phyloP scores from a whole-genome alignment of 23 tunicate genomes.

The Phallusia fumigata region DNA sequence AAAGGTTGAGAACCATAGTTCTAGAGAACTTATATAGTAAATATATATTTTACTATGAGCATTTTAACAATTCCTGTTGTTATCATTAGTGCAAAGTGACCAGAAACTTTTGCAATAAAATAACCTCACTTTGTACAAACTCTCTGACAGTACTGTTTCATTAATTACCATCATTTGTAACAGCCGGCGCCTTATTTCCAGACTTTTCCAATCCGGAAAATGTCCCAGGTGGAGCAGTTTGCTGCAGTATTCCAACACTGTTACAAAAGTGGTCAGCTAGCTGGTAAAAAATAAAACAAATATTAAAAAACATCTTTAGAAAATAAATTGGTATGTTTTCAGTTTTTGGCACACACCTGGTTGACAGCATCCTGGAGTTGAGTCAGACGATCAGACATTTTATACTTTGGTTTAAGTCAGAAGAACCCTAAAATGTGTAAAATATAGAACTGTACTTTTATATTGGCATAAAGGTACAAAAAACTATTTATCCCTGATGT shows the following conservation, averaged over 20 bases:
- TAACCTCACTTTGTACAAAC: too few relatives aligned
- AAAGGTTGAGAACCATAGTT: too few relatives aligned
- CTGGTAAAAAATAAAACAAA: conserved; percentile 22
- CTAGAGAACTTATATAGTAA: too few relatives aligned
- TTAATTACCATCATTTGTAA: conserved; percentile 52
- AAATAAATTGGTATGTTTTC: neutral
- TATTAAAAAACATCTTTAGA: neutral
- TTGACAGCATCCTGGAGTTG: conserved; percentile 97
- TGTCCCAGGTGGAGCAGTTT: conserved; percentile 80
- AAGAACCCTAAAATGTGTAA: neutral
- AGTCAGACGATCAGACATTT: conserved; percentile 97
- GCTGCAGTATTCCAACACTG: conserved; percentile 87
- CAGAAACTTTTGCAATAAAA: too few relatives aligned
- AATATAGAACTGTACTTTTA: too few relatives aligned
- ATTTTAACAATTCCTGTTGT: too few relatives aligned
- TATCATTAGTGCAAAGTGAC: too few relatives aligned
- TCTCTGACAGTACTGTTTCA: too few relatives aligned
- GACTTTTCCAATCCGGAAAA: conserved; percentile 85
- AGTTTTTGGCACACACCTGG: conserved; percentile 34
- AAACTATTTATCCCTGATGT: too few relatives aligned
- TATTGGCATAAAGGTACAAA: too few relatives aligned
- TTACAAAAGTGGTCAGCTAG: conserved; percentile 91
- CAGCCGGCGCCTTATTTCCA: conserved; percentile 72
- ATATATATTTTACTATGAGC: too few relatives aligned
- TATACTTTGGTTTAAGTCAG: neutral